These are phyloP conservation scores for Glossophaga mutica DNA, from an alignment of 2,797 vertebrate species.

Conservation along the genomic window DNA sequence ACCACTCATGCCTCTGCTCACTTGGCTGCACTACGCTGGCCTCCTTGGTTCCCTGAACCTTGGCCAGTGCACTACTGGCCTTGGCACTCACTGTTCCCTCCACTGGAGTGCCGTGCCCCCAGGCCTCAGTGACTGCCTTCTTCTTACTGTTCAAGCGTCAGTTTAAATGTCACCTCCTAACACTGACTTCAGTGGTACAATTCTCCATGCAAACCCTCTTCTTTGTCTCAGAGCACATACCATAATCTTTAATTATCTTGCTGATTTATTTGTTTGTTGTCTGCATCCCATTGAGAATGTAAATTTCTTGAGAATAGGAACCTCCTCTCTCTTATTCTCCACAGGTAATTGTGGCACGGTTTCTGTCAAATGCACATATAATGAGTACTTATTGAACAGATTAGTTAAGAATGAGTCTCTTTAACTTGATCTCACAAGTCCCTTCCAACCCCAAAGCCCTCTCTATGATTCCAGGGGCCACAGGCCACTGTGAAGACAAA, in stretches of 20 bases:
- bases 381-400: constrained; percentile 24
- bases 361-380: neutral
- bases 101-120: neutral
- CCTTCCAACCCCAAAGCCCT: neutral
- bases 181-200: neutral
- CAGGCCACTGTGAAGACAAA: neutral
- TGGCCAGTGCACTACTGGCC: neutral
- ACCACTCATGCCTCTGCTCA: neutral
- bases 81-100: neutral
- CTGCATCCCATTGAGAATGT: neutral
- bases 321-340: neutral
- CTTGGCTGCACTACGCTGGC: neutral
- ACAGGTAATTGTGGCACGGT: neutral
- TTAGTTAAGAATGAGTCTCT: neutral
- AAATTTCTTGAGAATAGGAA: neutral
- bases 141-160: neutral
- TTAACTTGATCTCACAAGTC: neutral
- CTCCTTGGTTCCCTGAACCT: neutral
- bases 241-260: neutral
- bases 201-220: neutral
- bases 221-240: neutral
- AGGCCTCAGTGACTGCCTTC: neutral
- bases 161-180: neutral
- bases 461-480: neutral
- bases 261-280: constrained; percentile 8